Percentiles rank a stretch among this genome's conserved stretches.
phyloP scores from a whole-genome alignment of 2,888 invertebrate genomes.

The Erannis defoliaria region DNA sequence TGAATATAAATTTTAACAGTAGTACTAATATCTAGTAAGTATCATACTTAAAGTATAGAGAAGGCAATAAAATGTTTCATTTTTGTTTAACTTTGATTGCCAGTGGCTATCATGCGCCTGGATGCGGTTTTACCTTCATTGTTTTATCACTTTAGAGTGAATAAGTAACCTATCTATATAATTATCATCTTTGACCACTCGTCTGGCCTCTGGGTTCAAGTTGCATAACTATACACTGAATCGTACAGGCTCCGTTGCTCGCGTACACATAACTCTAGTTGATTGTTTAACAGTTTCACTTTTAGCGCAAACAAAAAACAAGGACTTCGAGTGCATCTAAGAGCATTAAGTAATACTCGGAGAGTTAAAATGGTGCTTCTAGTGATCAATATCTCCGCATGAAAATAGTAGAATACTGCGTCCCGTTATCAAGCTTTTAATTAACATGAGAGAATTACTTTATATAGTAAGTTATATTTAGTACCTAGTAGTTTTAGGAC shows the following conservation, averaged over 20 bases:
- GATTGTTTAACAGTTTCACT: conserved; percentile 60
- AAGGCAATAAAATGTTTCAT: too few relatives aligned
- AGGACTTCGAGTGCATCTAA: conserved; percentile 49
- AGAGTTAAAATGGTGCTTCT: conserved; percentile 13
- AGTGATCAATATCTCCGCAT: not conserved
- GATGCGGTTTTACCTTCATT: conserved; percentile 4
- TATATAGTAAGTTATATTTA: too few relatives aligned
- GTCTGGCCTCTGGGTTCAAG: conserved; percentile 13
- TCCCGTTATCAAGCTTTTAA: too few relatives aligned
- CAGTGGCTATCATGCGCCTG: not conserved
- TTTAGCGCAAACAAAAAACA: conserved; percentile 53
- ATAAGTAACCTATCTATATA: conserved; percentile 11
- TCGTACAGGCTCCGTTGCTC: conserved; percentile 28
- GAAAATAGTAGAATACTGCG: not conserved
- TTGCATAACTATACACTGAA: conserved; percentile 48
- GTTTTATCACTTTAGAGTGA: conserved; percentile 9
- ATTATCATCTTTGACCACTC: conserved; percentile 19
- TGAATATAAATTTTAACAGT: too few relatives aligned
- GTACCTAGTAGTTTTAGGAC: too few relatives aligned
- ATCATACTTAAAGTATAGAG: too few relatives aligned
- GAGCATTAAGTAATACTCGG: conserved; percentile 42
- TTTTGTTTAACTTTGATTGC: too few relatives aligned
- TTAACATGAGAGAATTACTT: too few relatives aligned
- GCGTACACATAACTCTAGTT: conserved; percentile 46
- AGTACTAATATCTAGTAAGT: too few relatives aligned